Evolutionary conservation across 1,140 invertebrate species (phyloP), one percentile per base, ranked within the genome.

Genomic region (Lepidostoma basale): DNA sequence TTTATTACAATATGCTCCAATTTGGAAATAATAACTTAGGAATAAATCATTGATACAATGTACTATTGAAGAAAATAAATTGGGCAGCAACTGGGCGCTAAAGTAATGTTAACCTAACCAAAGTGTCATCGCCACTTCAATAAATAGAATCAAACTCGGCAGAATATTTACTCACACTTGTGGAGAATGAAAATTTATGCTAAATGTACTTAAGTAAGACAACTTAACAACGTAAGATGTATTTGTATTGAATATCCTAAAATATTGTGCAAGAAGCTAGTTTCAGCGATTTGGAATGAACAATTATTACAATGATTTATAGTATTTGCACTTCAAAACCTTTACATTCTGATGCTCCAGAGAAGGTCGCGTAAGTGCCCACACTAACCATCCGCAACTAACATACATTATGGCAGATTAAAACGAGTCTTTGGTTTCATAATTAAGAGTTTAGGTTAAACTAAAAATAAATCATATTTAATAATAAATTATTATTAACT

Each of bases 31-130:
- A 26, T 44, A 3, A 52, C 28, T 47, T 45, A 26, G 12, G 18
- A 58, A 64, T 47, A 36, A 63, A 64, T 64, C 62, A 64, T 64
- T 69, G 67, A 69, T 69, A 69, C 67, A 69, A 69, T 69, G 67
- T 64, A 64, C 62, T 49, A 6, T 36, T 23, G 16, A 20, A 58
- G 54, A 58, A 58, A 36, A 45, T 16, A 58, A 58, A 28, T 30
- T n/a, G 25, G 23, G 49, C 23, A 54, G n/a, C 26, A 54, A 54
- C 10, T 16, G 1, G 14, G 10, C n/a, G n/a, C n/a, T n/a, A n/a
- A n/a, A n/a, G n/a, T n/a, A n/a, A n/a, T n/a, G n/a, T n/a, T n/a
- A n/a, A n/a, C n/a, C n/a, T n/a, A n/a, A n/a, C n/a, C n/a, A n/a
- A n/a, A n/a, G n/a, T n/a, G n/a, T n/a, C n/a, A n/a, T n/a, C n/a